phyloP scores from a whole-genome alignment of 2,797 vertebrate species.

The Thalassophryne amazonica region DNA sequence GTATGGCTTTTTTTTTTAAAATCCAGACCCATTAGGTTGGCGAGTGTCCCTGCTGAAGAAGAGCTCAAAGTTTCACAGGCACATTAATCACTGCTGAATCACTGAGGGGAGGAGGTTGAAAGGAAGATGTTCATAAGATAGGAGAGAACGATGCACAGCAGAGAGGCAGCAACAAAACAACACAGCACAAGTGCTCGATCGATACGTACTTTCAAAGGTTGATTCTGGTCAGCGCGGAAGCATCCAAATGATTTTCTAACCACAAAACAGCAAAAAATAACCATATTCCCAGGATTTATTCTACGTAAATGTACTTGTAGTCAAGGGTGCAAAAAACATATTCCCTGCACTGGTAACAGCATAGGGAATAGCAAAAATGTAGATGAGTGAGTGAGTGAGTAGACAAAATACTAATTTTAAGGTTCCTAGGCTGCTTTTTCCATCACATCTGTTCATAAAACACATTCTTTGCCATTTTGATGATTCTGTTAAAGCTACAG shows the following conservation, averaged over 20 bases:
- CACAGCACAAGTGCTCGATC: constrained; percentile 1
- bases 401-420: too few relatives aligned
- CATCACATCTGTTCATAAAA: too few relatives aligned
- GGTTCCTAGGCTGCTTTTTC: too few relatives aligned
- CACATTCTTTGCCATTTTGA: too few relatives aligned
- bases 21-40: constrained; percentile 62
- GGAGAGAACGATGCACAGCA: constrained; percentile 8
- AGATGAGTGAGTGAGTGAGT: too few relatives aligned
- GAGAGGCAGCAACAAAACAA: constrained; percentile 3
- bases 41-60: constrained; percentile 55
- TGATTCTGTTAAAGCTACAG: too few relatives aligned
- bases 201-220: constrained; percentile 1
- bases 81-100: constrained; percentile 63
- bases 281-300: not conserved
- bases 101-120: constrained; percentile 19
- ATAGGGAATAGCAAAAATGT: too few relatives aligned
- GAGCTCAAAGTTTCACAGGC: constrained; percentile 56
- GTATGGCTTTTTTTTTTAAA: constrained; percentile 44
- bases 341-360: too few relatives aligned
- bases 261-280: not conserved
- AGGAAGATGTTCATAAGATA: constrained; percentile 10
- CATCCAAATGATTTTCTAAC: not conserved
- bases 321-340: too few relatives aligned
- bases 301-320: too few relatives aligned
- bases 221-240: not conserved